phyloP scores from a whole-genome alignment of 2,113 vertebrate genomes.

The Centrocercus urophasianus region DNA sequence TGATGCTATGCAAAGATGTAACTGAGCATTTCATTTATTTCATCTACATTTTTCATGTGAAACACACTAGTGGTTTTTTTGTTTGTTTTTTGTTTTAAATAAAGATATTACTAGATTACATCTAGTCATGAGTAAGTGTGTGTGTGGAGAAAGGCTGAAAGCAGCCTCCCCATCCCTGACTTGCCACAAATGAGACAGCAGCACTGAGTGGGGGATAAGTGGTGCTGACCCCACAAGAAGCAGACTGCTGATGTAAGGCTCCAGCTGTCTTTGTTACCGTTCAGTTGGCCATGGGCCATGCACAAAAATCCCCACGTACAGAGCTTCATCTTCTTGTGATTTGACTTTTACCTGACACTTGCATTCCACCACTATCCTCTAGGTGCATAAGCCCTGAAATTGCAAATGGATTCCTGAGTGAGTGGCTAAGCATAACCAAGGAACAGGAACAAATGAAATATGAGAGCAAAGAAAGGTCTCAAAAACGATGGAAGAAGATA shows the following conservation, averaged over 20 bases:
- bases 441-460: slow-evolving; percentile 69
- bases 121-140: rapidly evolving
- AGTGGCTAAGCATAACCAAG: slow-evolving; percentile 80
- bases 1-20: background rate
- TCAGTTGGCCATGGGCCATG: background rate
- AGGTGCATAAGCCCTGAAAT: slow-evolving; percentile 82
- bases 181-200: background rate
- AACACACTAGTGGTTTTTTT: background rate
- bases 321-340: background rate
- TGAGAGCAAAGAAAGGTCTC: slow-evolving; percentile 67
- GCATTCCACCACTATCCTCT: background rate
- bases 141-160: background rate
- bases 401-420: slow-evolving; percentile 83
- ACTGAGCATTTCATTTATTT: background rate
- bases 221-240: background rate
- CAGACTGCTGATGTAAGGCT: background rate
- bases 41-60: background rate
- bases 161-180: background rate
- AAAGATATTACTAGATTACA: background rate
- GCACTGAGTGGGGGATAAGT: background rate
- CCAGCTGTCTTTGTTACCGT: background rate
- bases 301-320: rapidly evolving
- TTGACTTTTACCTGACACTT: background rate
- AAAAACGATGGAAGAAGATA: slow-evolving; percentile 59
- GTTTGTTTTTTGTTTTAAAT: background rate